Base-by-base conservation (phyloP, 2,888 invertebrate genomes). In the Acronicta alni region DNA sequence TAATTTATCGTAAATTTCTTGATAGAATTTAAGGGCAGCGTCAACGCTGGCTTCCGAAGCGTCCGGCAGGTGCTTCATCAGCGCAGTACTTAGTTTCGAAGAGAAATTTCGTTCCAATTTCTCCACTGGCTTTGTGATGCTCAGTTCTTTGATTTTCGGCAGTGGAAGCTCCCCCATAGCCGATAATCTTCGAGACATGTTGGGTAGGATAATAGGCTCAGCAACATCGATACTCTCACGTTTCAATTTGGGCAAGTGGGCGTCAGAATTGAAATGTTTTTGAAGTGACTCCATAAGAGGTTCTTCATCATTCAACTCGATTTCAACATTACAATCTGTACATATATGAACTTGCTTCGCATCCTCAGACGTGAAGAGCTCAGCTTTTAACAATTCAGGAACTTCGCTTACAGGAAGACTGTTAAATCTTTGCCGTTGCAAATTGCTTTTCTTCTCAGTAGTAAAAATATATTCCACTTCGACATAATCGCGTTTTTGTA, bases 381-480 rank as follows among this genome's bases (percentile, higher is more conserved):
- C 94, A 0, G 89, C 84, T 79, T 93, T 94, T 0, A 94, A 75
- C 37, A 94, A 59, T 45, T 94, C 93, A 15, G 93, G 93, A 51
- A 93, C 93, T 67, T 93, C 93, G 66, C 90, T 91, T 0, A 94
- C 89, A 4, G 93, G 93, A 15, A 94, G 79, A 67, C 94, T 94
- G 69, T 94, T 94, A 57, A 94, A 94, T 3, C 94, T 81, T 67
- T 94, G 94, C 18, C 94, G 66, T 23, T 94, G 94, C 9, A 93
- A 61, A 53, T 86, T 89, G 66, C 91, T 92, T 45, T 93, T 93
- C 72, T 93, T 94, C 63, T 93, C 94, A 3, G 94, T 93, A 0
- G 93, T 92, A 66, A 93, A 92, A 32, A 94, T 93, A 64, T 93
- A 94, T 66, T 94, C 94, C 0, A 94, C 94, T 58, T 93, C 91